Base-by-base conservation (phyloP, 2,888 invertebrate genomes). In the Prionchulus punctatus region DNA sequence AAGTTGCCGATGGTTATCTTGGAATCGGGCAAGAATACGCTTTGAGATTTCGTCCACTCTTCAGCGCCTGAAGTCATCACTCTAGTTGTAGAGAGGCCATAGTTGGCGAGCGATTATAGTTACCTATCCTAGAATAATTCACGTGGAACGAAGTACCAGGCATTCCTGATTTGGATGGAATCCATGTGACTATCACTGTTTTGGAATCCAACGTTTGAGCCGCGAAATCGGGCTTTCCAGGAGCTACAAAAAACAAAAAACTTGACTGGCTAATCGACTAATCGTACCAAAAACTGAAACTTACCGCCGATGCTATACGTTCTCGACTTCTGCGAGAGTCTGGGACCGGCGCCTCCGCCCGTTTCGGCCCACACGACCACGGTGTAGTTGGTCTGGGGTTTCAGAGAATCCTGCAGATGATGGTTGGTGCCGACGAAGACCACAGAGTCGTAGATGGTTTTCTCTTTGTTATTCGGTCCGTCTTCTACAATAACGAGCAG, bases 111-210 rank as follows among this genome's bases (percentile, higher is more conserved):
- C n/a, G n/a, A n/a, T n/a, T n/a, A n/a, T n/a, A n/a, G 28, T 49
- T 49, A 28, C 50, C 50, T 28, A 7, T 30, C 28, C 4, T 4
- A 21, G 78, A 80, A 75, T 86, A 86, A 69, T 85, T 83, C 1
- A 84, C 84, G 66, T 82, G 87, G 76, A 96, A 96, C 71, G 89
- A 86, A 15, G 88, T 86, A 15, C 96, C 96, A 0, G 90, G 82
- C 66, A 84, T 82, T 0, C 85, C 86, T 62, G 64, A 63, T 15
- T 66, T 67, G 69, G 82, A 80, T 0, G 91, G 89, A 48, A 81
- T 70, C 94, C 94, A 98, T 0, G 71, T 65, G 12, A 77, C 66
- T 58, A 70, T 68, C 45, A 72, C 66, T 31, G 65, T 66, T 28
- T 67, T 67, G 31, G 70, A 66, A 1, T 67, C 62, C 26, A 66